Evolutionary conservation across 2,888 invertebrate genomes (phyloP), one percentile per base, ranked within the genome.

Genomic region (Eudasyphora cyanicolor): DNA sequence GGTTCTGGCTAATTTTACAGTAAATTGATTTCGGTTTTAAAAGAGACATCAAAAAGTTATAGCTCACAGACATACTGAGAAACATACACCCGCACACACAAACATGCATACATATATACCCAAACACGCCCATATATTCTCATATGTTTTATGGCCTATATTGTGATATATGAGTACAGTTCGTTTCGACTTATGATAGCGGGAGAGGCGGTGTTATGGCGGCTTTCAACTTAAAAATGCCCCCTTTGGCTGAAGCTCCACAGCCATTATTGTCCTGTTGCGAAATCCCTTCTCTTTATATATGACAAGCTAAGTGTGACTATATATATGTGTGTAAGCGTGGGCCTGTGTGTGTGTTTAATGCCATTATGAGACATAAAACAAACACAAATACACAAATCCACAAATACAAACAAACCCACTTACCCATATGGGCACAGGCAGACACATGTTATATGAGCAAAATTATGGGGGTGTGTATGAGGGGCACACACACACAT

Each of bases 11-110:
- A 60, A 54, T 80, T 80, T 75, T 70, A 62, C 70, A 70, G 75
- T 76, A 70, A 75, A 80, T 80, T 76, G 70, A 80, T 70, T 80
- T 75, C 38, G 19, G 60, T 49, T 70, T 29, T 19, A 75, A 19
- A 70, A 75, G 27, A 51, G 62, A 38, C 71, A 67, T 35, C 60
- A 80, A 75, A 75, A 76, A 60, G 62, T 76, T 60, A 60, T 67
- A 29, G 29, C 60, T 79, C 45, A 32, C 67, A 78, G 38, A 69
- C 67, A 12, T n/a, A n/a, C n/a, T n/a, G n/a, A n/a, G n/a, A n/a
- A n/a, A n/a, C 73, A 32, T 19, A 45, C 21, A 12, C 12, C 24
- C 6, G 3, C 7, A 12, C 21, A 38, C 24, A 57, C 21, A n/a
- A n/a, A 24, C 57, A 45, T 57, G 14, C 21, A n/a, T n/a, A n/a